phyloP scores from a whole-genome alignment of 2,888 invertebrate species.

The Parascotia fuliginaria region DNA sequence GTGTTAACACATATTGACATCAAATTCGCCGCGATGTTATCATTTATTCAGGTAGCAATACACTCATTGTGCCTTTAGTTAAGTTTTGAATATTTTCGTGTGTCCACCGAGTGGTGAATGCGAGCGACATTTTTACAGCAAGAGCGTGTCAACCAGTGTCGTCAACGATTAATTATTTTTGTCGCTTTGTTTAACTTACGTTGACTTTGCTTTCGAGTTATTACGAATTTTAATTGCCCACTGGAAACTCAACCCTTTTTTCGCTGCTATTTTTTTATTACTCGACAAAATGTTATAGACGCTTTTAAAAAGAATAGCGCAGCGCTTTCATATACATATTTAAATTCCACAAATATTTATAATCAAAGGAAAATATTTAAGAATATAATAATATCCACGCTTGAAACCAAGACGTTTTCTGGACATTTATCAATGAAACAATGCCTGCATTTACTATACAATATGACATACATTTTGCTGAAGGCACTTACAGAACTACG shows the following conservation, averaged over 20 bases:
- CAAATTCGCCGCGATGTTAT: conserved; percentile 85
- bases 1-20: conserved; percentile 87
- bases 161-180: conserved; percentile 75
- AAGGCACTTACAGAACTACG: neutral
- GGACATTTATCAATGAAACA: neutral
- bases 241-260: conserved; percentile 57
- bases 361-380: neutral
- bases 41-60: conserved; percentile 84
- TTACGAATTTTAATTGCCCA: conserved; percentile 78
- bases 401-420: neutral
- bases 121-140: conserved; percentile 43
- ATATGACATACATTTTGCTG: conserved; percentile 1
- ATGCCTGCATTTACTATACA: neutral
- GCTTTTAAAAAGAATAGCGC: conserved; percentile 1
- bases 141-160: conserved; percentile 69
- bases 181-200: conserved; percentile 77
- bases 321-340: neutral
- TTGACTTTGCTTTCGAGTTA: conserved; percentile 75
- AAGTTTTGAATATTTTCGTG: conserved; percentile 60
- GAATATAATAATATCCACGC: neutral
- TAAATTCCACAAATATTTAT: neutral
- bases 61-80: conserved; percentile 76
- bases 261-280: conserved; percentile 47
- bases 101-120: conserved; percentile 48
- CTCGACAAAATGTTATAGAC: conserved; percentile 10